These are phyloP conservation scores for Platypus cylindrus DNA, from an alignment of 2,888 invertebrate genomes.

Conservation along the genomic window DNA sequence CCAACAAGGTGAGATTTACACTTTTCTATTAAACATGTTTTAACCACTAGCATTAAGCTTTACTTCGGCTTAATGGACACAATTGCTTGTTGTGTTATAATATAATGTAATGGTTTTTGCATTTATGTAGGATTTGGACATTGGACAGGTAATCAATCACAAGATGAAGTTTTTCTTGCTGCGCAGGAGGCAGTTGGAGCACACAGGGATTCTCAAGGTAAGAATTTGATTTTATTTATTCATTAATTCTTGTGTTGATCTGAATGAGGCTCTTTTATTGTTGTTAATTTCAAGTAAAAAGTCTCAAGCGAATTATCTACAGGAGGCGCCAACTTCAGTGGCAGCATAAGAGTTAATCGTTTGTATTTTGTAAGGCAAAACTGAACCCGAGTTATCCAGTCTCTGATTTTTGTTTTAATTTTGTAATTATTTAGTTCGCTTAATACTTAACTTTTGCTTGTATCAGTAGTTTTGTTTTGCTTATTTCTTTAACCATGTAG, in stretches of 20 bases:
- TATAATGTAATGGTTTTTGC: slow-evolving; percentile 3
- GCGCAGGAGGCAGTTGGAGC: slow-evolving; percentile 65
- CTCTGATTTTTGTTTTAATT: slow-evolving; percentile 31
- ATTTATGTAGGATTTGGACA: slow-evolving; percentile 75
- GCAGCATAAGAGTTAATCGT: slow-evolving; percentile 19
- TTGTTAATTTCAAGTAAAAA: neutral
- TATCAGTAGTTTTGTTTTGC: slow-evolving; percentile 23
- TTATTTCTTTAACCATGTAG: slow-evolving; percentile 15
- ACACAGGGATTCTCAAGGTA: slow-evolving; percentile 87
- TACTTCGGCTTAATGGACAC: no score
- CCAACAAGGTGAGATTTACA: slow-evolving; percentile 13
- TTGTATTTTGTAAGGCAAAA: slow-evolving; percentile 33
- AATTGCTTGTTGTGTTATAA: no score
- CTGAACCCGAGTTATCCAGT: slow-evolving; percentile 33
- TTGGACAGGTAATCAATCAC: slow-evolving; percentile 72
- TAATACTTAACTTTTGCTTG: slow-evolving; percentile 24
- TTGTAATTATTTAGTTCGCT: slow-evolving; percentile 24
- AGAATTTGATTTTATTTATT: slow-evolving; percentile 43
- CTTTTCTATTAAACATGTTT: no score
- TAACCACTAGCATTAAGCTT: no score
- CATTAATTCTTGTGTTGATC: slow-evolving; percentile 20
- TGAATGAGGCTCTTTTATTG: slow-evolving; percentile 14
- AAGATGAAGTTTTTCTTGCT: slow-evolving; percentile 75
- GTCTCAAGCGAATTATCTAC: neutral
- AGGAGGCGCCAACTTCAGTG: slow-evolving; percentile 15